Base-by-base conservation (phyloP, 2,888 invertebrate species). In the Steinernema hermaphroditum region DNA sequence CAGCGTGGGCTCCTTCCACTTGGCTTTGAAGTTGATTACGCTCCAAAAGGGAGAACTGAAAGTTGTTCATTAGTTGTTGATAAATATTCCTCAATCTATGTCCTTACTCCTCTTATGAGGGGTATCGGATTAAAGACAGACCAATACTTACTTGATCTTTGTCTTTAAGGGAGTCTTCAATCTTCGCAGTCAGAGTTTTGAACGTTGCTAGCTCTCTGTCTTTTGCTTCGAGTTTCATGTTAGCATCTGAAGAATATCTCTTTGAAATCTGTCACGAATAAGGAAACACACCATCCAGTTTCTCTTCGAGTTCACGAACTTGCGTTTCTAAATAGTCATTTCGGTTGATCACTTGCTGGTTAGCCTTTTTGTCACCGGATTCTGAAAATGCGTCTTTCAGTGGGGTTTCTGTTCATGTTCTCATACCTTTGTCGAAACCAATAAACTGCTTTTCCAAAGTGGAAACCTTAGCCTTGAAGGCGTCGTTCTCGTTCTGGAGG, bases 271-370 rank as follows among this genome's bases (percentile, higher is more conserved):
- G 12, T 27, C 4, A 2, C 2, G 24, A 24, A 27, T 6, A 19
- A 14, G 54, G 2, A 6, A 54, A 54, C 29, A 12, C 4, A 62
- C 62, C 62, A 29, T 62, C 29, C 16, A 62, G 32, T 29, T 62
- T 62, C 34, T 62, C 62, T 32, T 62, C 62, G 14, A 62, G 62
- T 19, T 62, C 62, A 2, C 62, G 27, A 4, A 62, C 62, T 29
- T 62, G 62, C 16, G 62, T 62, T 27, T 62, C 62, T 16, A 62
- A 32, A 32, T 62, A 62, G 2, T 24, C 62, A n/a, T 62, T 62
- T 1, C 62, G 29, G 62, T 62, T 62, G 4, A 32, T 24, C 14
- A 62, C 62, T 16, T 62, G 62, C 16, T 62, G 62, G n/a, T 27
- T 62, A 1, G 62, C 62, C 46, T 9, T 16, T 32, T 22, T 22